Evolutionary conservation across 2,888 invertebrate species (phyloP), one percentile per base, ranked within the genome.

Genomic region (Callinectes sapidus): DNA sequence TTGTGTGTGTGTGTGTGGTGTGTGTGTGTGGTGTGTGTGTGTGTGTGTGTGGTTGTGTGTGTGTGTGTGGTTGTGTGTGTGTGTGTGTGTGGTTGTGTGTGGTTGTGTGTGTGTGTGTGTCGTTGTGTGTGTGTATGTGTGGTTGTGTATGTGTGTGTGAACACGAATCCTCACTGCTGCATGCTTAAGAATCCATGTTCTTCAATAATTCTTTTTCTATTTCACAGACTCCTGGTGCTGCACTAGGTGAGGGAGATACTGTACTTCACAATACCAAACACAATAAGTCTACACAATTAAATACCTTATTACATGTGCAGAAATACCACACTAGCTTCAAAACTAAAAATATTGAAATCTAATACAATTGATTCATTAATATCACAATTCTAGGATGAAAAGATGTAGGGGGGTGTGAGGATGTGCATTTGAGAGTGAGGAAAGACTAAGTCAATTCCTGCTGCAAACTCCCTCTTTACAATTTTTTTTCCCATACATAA

Each of bases 361-460:
- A n/a, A 71, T 71, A n/a, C 71, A 71, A 71, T 28, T 71, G n/a
- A 28, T 61, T 61, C 18, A 61, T 28, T n/a, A 28, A 71, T 71
- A 71, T 71, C n/a, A 71, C 71, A 28, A 71, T 71, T 71, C 28
- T 71, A 28, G 71, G 71, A 71, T 71, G 71, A 71, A 28, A 71
- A 71, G 28, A 71, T 71, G 28, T 71, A 71, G 10, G 71, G 6
- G 28, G n/a, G 28, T 71, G 13, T 71, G 71, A 71, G n/a, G 71
- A 71, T 28, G 71, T 28, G 71, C 71, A 71, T 71, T 71, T 71
- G 71, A n/a, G 28, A 28, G n/a, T 71, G 71, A 71, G 28, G 28
- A 71, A 71, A 28, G 71, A 71, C 71, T 28, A 13, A 71, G 28
- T 71, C n/a, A 71, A 71, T 71, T 10, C n/a, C n/a, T 28, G 28